These are phyloP conservation scores for Lampris megalopsis DNA, from an alignment of 2,113 vertebrate genomes.

Conservation along the genomic window DNA sequence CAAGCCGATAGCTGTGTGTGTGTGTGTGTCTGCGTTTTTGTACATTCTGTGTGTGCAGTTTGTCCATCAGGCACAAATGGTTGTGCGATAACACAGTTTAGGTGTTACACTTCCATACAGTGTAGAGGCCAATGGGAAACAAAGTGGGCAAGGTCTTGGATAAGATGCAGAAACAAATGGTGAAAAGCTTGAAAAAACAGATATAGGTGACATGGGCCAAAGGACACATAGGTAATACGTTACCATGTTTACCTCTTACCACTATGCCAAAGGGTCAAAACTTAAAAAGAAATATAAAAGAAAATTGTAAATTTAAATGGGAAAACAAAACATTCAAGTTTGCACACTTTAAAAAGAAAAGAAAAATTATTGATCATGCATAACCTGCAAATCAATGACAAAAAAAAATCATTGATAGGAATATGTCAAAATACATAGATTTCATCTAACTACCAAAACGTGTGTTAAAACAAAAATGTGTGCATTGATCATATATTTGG, in stretches of 20 bases:
- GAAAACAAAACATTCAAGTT: background rate
- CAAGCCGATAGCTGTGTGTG: too few species aligned
- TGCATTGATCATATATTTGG: background rate
- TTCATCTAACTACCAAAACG: background rate
- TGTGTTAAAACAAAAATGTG: background rate
- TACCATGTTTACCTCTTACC: conserved; percentile 73
- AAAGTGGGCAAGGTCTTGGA: background rate
- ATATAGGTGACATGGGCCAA: conserved; percentile 39
- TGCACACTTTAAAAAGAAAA: background rate
- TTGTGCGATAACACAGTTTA: too few species aligned
- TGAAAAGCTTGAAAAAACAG: conserved; percentile 15
- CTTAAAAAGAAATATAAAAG: conserved; percentile 68
- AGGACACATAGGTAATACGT: conserved; percentile 71
- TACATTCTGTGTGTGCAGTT: background rate
- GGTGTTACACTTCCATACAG: too few species aligned
- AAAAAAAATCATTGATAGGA: background rate
- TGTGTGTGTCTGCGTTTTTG: background rate
- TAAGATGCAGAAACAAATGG: conserved; percentile 26
- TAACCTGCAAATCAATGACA: background rate
- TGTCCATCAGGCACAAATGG: background rate
- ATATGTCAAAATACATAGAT: background rate
- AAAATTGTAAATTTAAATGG: conserved; percentile 48
- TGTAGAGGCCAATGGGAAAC: too few species aligned
- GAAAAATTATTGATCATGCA: background rate
- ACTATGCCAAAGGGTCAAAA: conserved; percentile 74